A percentile compares a stretch with the other conserved stretches of the same genome.
Conservation (phyloP, 2,797 vertebrate genomes). For the Characodon lateralis region DNA sequence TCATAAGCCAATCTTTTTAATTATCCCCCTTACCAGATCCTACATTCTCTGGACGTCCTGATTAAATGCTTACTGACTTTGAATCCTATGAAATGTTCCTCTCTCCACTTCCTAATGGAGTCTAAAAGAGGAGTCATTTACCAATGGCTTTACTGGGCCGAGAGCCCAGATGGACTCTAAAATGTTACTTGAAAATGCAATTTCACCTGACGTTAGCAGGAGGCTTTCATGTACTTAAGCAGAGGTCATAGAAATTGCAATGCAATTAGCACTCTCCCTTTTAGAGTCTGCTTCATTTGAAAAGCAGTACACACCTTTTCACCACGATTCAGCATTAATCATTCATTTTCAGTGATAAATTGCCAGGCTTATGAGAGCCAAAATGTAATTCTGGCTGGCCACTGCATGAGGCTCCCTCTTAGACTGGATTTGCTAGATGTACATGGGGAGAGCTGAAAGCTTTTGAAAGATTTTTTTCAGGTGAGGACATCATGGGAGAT, state of each 20-base stretch:
- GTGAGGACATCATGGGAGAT: constrained; percentile 14
- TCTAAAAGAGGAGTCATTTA: constrained; percentile 84
- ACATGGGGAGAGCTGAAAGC: constrained; percentile 45
- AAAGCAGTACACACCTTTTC: constrained; percentile 72
- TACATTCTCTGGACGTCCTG: constrained; percentile 76
- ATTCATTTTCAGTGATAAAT: constrained; percentile 61
- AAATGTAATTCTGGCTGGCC: constrained; percentile 55
- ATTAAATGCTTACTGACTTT: constrained; percentile 82
- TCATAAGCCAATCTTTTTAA: constrained; percentile 84
- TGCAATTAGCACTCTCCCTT: constrained; percentile 77
- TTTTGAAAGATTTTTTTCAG: constrained; percentile 45
- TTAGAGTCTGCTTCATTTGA: constrained; percentile 73
- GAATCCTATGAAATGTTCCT: constrained; percentile 75
- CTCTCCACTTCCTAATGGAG: constrained; percentile 80
- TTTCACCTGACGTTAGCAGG: constrained; percentile 79
- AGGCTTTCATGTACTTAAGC: constrained; percentile 81
- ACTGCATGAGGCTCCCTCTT: constrained; percentile 51
- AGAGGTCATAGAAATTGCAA: constrained; percentile 77
- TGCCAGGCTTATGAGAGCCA: constrained; percentile 62
- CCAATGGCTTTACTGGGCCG: constrained; percentile 84
- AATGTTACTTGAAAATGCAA: constrained; percentile 82
- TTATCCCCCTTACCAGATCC: constrained; percentile 76
- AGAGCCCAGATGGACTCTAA: constrained; percentile 80
- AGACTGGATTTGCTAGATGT: constrained; percentile 49
- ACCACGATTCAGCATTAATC: constrained; percentile 71